Evolutionary conservation across 2,797 vertebrate genomes (phyloP), one percentile per base, ranked within the genome.

Genomic region (Sorex maritimensis): DNA sequence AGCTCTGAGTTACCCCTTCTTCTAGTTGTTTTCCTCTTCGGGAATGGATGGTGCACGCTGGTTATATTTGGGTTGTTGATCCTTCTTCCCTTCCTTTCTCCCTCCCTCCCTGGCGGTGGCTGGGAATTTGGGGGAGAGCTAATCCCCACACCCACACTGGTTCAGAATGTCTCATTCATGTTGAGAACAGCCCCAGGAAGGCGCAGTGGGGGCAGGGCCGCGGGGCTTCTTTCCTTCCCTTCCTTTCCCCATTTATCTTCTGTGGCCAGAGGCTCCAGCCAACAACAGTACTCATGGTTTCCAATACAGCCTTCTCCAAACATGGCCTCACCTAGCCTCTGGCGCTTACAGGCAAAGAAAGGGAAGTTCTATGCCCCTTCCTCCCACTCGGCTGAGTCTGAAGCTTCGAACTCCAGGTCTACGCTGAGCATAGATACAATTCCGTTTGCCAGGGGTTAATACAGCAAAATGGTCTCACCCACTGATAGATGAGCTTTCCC

Each of bases 401-500:
- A 21, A 65, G 83, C 86, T 95, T 38, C 73, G 28, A 92, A 93
- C 1, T 69, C 73, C 52, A 80, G 86, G 28, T 81, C 72, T 88
- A 79, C 86, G 79, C 46, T 78, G 58, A 80, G 61, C 92, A 89
- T 49, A 34, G 34, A 55, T 15, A 85, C 6, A 68, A 13, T 79
- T 93, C 52, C 79, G 65, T n/a, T 89, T 88, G 49, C 77, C 61
- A 91, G 49, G 83, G 67, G 72, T 89, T 80, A 78, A 0, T 83
- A 71, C 21, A 67, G 65, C 44, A 84, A 30, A 55, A 80, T 38
- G 72, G 77, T 86, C 99, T 99, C 98, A 99, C 99, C 99, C 99
- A 99, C 92, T 99, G 99, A 96, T 99, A 99, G 97, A 99, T 99
- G 96, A 99, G 98, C 96, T 99, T 99, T 23, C 99, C 99, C 99